Conservation (phyloP, 2,888 invertebrate genomes). For the Eurois occulta region DNA sequence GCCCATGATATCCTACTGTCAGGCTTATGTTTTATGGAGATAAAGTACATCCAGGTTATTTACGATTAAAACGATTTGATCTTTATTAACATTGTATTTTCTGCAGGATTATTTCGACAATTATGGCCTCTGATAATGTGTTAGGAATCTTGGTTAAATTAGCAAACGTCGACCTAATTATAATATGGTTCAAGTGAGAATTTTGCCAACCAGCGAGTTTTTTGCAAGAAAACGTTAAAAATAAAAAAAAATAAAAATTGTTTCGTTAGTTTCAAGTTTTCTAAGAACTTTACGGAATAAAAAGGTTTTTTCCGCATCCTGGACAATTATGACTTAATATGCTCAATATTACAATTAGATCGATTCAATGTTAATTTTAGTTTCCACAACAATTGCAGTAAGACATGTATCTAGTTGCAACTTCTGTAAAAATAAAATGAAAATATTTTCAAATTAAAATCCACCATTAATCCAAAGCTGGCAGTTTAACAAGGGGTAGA, state of each 20-base stretch:
- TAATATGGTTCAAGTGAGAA: too few relatives aligned
- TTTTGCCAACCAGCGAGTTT: too few relatives aligned
- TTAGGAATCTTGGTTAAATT: not conserved
- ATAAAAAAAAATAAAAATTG: too few relatives aligned
- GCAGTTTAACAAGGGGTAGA: conserved; percentile 29
- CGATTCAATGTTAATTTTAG: not conserved
- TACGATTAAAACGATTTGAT: not conserved
- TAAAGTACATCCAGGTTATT: too few relatives aligned
- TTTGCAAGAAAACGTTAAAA: too few relatives aligned
- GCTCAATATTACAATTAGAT: too few relatives aligned
- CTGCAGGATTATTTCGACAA: not conserved
- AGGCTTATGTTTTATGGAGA: not conserved
- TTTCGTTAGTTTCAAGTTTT: too few relatives aligned
- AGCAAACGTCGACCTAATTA: too few relatives aligned
- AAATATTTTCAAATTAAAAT: not conserved
- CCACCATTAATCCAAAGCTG: not conserved
- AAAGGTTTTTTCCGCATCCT: too few relatives aligned
- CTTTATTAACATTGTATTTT: not conserved
- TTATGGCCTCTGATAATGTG: not conserved
- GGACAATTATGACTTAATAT: too few relatives aligned
- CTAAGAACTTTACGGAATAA: too few relatives aligned
- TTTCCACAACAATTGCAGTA: not conserved
- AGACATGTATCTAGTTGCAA: not conserved
- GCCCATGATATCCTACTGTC: too few relatives aligned
- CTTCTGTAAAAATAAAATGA: not conserved